phyloP scores from a whole-genome alignment of 2,888 invertebrate species.

The Esperia sulphurella region DNA sequence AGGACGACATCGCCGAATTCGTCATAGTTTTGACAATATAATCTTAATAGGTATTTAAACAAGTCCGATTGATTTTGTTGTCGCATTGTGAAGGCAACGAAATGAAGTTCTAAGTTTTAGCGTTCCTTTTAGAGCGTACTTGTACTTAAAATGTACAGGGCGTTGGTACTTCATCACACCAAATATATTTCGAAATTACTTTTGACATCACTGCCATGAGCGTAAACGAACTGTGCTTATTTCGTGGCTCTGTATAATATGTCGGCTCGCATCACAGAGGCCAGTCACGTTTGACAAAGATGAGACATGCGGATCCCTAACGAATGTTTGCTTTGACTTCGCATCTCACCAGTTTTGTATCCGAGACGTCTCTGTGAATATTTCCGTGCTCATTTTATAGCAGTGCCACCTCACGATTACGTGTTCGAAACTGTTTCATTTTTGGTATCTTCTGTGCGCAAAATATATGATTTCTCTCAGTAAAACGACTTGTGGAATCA shows the following conservation, averaged over 20 bases:
- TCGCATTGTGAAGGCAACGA: too few species aligned
- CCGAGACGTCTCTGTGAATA: constrained; percentile 13
- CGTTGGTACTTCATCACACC: too few species aligned
- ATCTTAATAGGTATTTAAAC: too few species aligned
- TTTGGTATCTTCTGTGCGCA: neutral
- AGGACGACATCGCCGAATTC: too few species aligned
- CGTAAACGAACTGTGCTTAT: constrained; percentile 14
- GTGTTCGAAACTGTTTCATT: neutral
- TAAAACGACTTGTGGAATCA: too few species aligned
- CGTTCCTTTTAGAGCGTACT: too few species aligned
- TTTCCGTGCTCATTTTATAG: constrained; percentile 9
- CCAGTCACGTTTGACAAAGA: constrained; percentile 65
- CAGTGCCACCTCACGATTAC: neutral
- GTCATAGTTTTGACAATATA: too few species aligned
- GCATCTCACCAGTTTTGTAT: constrained; percentile 18
- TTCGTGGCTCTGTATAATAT: constrained; percentile 7
- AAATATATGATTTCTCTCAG: too few species aligned
- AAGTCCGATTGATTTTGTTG: too few species aligned
- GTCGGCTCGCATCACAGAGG: constrained; percentile 22
- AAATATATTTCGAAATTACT: neutral
- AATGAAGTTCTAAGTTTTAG: too few species aligned
- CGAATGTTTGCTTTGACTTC: constrained; percentile 63
- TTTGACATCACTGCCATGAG: neutral
- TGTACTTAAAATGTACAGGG: too few species aligned
- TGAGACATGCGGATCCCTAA: constrained; percentile 55